Evolutionary conservation across 2,797 vertebrate species (phyloP).

Genomic region (Rhinatrema bivittatum): DNA sequence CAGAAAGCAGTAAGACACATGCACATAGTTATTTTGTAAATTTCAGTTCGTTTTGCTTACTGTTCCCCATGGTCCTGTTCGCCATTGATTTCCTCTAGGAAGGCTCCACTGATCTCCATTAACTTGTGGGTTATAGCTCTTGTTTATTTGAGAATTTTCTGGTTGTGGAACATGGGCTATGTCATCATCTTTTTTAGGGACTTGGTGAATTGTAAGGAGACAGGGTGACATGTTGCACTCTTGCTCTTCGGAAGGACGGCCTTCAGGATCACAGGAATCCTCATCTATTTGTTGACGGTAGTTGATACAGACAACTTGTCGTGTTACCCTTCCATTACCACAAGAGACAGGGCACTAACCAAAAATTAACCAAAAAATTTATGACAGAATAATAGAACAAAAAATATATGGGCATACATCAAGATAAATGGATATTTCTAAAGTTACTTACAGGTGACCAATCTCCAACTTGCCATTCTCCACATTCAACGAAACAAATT

Average conservation of each 20-base stretch:
- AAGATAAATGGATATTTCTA: neutral
- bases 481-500: constrained; percentile 81
- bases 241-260: constrained; percentile 63
- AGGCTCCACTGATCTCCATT: constrained; percentile 68
- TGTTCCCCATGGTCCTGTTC: constrained; percentile 94
- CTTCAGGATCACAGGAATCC: constrained; percentile 75
- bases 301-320: constrained; percentile 81
- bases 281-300: constrained; percentile 77
- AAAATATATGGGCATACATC: neutral
- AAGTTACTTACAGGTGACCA: constrained; percentile 83
- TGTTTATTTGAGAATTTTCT: constrained; percentile 47
- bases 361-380: constrained; percentile 26
- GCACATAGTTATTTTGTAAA: no score
- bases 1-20: no score
- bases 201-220: constrained; percentile 51
- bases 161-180: constrained; percentile 52
- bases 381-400: constrained; percentile 3
- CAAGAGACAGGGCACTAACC: constrained; percentile 85
- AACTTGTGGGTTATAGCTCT: constrained; percentile 47
- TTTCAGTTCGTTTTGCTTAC: no score
- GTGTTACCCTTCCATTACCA: constrained; percentile 65
- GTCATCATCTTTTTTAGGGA: constrained; percentile 55
- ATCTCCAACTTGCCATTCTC: constrained; percentile 83
- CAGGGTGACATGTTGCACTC: constrained; percentile 74
- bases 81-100: constrained; percentile 80